Evolutionary conservation across 2,113 vertebrate species (phyloP).

Genomic region (Hiodon alosoides): DNA sequence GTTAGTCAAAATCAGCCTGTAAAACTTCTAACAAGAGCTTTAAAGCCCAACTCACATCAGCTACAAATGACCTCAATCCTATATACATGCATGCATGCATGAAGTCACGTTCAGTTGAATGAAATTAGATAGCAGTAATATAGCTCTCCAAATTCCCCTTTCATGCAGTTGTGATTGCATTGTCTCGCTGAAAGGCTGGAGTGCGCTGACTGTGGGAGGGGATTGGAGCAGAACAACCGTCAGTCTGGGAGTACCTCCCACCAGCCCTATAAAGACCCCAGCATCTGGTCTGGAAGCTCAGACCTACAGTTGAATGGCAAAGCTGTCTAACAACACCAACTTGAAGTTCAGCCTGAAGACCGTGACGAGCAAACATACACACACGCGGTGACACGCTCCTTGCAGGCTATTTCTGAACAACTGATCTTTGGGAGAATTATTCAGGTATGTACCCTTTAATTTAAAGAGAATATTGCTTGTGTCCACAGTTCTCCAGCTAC

Average conservation of each 20-base stretch:
- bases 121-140: conserved; percentile 7
- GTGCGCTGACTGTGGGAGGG: conserved; percentile 36
- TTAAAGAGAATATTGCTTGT: conserved; percentile 22
- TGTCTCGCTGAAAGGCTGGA: conserved; percentile 13
- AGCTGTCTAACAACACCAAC: conserved; percentile 54
- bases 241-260: conserved; percentile 62
- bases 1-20: neutral
- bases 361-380: too few relatives aligned
- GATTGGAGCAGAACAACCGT: conserved; percentile 49
- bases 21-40: neutral
- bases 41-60: neutral
- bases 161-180: conserved; percentile 11
- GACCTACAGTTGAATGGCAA: conserved; percentile 72
- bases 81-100: neutral
- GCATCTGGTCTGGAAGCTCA: conserved; percentile 54
- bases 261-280: conserved; percentile 65
- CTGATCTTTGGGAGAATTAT: conserved; percentile 47
- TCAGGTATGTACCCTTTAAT: conserved; percentile 61
- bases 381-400: conserved; percentile 47
- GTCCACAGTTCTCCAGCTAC: conserved; percentile 32
- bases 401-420: conserved; percentile 44
- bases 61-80: neutral
- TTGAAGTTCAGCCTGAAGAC: too few relatives aligned
- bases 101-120: conserved; percentile 15
- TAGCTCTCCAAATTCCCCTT: conserved; percentile 2